A percentile compares a stretch with the other conserved stretches of the same genome.
phyloP scores from a whole-genome alignment of 2,113 vertebrate genomes.

The Phaethon lepturus region DNA sequence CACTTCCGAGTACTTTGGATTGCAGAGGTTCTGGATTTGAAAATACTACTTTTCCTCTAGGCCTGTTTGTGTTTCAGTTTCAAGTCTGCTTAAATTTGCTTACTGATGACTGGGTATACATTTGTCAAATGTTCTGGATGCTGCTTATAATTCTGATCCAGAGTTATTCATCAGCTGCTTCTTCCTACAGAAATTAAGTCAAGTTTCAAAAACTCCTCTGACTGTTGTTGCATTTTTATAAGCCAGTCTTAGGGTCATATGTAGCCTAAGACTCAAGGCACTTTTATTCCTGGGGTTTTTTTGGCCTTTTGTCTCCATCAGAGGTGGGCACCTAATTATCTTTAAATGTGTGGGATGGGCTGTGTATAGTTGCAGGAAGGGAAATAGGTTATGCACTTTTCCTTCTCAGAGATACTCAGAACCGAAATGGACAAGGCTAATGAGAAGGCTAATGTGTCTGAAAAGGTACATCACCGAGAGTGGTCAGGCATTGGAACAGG shows the following conservation, averaged over 20 bases:
- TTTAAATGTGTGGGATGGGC: neutral
- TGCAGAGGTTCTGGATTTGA: neutral
- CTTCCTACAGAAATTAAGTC: neutral
- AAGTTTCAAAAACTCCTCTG: neutral
- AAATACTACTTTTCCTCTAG: neutral
- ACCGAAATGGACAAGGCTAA: neutral
- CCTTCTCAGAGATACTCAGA: neutral
- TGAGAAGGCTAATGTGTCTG: neutral
- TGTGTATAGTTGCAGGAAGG: neutral
- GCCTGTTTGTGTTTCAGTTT: neutral
- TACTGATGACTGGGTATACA: neutral
- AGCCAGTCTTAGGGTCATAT: neutral
- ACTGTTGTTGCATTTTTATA: neutral
- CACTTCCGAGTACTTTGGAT: neutral
- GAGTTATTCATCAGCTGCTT: neutral
- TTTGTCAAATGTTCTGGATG: neutral
- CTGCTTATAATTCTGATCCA: neutral
- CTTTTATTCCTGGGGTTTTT: neutral
- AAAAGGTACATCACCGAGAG: neutral
- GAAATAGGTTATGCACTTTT: neutral
- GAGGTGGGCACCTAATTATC: neutral
- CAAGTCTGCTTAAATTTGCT: neutral
- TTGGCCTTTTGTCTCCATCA: neutral
- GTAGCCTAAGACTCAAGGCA: neutral
- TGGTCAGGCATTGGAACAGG: no score